Conservation (phyloP, 64 coral and sea anemone genomes). For the Cladopsammia gracilis region DNA sequence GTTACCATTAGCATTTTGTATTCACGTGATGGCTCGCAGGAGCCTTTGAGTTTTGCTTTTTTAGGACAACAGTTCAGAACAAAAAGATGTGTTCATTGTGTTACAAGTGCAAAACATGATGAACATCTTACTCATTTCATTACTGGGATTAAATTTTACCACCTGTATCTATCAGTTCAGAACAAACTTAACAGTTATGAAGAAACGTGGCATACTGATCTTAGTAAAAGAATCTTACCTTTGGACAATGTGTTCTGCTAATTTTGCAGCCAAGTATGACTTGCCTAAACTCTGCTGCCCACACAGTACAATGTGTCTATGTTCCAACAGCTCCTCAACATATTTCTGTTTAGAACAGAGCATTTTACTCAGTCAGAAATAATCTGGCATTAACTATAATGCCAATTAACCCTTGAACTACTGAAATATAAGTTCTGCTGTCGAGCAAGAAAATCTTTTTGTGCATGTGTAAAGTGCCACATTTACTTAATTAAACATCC, state of each 20-base stretch:
- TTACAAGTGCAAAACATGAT: no score
- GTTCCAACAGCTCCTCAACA: slow-evolving; percentile 81
- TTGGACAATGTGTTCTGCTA: slow-evolving; percentile 89
- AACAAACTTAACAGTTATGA: neutral
- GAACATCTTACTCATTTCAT: no score
- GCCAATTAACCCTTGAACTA: neutral
- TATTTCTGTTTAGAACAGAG: slow-evolving; percentile 59
- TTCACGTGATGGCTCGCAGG: no score
- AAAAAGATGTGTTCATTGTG: no score
- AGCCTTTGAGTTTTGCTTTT: no score
- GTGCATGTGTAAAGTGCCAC: no score
- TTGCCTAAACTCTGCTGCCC: slow-evolving; percentile 83
- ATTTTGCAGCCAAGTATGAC: slow-evolving; percentile 71
- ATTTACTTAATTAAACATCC: no score
- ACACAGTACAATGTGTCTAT: slow-evolving; percentile 83
- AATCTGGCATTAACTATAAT: neutral
- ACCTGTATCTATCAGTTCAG: neutral
- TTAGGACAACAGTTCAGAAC: no score
- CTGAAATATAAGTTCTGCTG: neutral
- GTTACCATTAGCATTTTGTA: no score
- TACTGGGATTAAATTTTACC: no score
- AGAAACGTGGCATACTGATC: neutral
- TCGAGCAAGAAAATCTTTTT: no score
- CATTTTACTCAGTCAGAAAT: neutral
- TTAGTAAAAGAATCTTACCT: slow-evolving; percentile 45